These are phyloP conservation scores for Capreolus pygargus DNA, from an alignment of 2,113 vertebrate genomes.

Conservation along the genomic window DNA sequence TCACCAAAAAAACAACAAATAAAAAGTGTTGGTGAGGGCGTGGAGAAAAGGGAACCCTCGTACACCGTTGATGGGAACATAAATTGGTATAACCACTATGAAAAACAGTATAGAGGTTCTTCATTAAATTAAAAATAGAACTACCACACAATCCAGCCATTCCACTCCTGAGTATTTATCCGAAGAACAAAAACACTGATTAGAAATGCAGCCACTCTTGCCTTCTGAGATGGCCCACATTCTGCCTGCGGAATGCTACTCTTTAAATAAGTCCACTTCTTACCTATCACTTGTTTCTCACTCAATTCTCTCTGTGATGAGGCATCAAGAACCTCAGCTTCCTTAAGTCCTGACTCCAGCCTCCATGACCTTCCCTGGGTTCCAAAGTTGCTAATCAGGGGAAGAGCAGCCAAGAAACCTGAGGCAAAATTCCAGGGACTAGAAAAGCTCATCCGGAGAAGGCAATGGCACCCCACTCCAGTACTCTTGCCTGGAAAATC, in stretches of 20 bases:
- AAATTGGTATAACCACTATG: neutral
- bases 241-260: neutral
- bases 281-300: neutral
- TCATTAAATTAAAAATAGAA: neutral
- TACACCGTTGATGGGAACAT: accelerated
- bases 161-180: neutral
- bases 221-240: neutral
- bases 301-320: neutral
- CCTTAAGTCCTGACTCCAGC: neutral
- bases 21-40: neutral
- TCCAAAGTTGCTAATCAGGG: neutral
- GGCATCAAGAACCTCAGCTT: neutral
- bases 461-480: too few species aligned
- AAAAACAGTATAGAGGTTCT: neutral
- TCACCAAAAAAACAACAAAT: neutral
- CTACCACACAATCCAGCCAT: neutral
- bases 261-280: neutral
- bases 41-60: neutral
- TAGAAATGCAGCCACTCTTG: neutral
- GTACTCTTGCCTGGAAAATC: too few species aligned
- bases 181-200: neutral
- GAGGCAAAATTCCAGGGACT: neutral
- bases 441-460: neutral
- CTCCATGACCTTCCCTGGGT: neutral
- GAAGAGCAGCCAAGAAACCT: neutral